Evolutionary conservation across 2,113 vertebrate genomes (phyloP).

Genomic region (Trichomycterus rosablanca): DNA sequence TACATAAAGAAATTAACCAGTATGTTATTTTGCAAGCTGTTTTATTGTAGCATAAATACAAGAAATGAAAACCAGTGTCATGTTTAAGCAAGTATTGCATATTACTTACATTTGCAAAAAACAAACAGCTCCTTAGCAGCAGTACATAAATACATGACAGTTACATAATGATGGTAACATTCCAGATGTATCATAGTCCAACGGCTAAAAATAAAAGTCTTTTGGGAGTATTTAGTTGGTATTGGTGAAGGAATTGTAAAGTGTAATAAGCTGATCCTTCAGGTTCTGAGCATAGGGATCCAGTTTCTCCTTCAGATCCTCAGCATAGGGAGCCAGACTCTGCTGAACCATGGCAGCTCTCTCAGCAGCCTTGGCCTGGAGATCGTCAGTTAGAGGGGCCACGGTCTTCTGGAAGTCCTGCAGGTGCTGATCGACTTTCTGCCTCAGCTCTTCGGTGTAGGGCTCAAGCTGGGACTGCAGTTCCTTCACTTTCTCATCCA

Average conservation of each 20-base stretch:
- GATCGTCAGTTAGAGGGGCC: slow-evolving; percentile 52
- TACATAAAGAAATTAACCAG: too few relatives aligned
- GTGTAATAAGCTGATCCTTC: slow-evolving; percentile 45
- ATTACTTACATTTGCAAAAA: too few relatives aligned
- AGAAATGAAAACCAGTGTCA: slow-evolving; percentile 5
- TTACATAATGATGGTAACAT: too few relatives aligned
- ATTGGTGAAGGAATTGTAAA: slow-evolving; percentile 51
- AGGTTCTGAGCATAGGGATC: slow-evolving; percentile 59
- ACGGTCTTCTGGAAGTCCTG: slow-evolving; percentile 61
- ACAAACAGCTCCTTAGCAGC: too few relatives aligned
- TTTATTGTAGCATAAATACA: slow-evolving; percentile 36
- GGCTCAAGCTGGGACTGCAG: slow-evolving; percentile 57
- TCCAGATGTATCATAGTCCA: too few relatives aligned
- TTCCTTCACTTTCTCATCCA: slow-evolving; percentile 56
- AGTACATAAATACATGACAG: too few relatives aligned
- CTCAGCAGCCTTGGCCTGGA: slow-evolving; percentile 50
- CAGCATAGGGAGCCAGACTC: slow-evolving; percentile 54
- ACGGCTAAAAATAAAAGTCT: too few relatives aligned
- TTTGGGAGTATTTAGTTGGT: too few relatives aligned
- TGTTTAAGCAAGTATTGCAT: slow-evolving; percentile 8
- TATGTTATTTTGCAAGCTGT: not conserved
- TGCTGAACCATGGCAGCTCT: slow-evolving; percentile 52
- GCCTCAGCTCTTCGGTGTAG: slow-evolving; percentile 51
- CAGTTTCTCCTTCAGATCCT: slow-evolving; percentile 53
- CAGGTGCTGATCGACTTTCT: slow-evolving; percentile 56